These are phyloP conservation scores for Larimichthys polyactis DNA, from an alignment of 2,113 vertebrate genomes.

Conservation along the genomic window DNA sequence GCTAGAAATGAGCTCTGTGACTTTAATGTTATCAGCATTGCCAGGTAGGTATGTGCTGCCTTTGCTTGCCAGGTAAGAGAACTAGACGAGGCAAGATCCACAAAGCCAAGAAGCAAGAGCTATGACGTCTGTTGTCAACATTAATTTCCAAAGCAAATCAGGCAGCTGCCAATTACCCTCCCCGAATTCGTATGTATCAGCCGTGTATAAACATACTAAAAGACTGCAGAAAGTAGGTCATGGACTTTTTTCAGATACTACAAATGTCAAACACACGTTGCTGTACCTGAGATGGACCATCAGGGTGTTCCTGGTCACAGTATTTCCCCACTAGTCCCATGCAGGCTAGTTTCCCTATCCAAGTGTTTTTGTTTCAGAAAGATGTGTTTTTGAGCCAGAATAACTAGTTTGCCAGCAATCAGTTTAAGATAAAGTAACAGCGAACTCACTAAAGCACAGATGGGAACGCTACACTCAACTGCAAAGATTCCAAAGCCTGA, in stretches of 20 bases:
- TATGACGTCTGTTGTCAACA: slow-evolving; percentile 55
- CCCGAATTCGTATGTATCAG: slow-evolving; percentile 27
- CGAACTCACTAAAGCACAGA: slow-evolving; percentile 34
- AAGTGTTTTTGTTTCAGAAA: slow-evolving; percentile 57
- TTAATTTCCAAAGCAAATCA: slow-evolving; percentile 61
- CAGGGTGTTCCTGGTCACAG: slow-evolving; percentile 7
- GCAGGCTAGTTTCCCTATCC: slow-evolving; percentile 10
- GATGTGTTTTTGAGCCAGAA: slow-evolving; percentile 34
- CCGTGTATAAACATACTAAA: neutral
- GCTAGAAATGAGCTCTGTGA: slow-evolving; percentile 25
- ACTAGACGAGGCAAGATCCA: slow-evolving; percentile 72
- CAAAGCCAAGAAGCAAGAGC: slow-evolving; percentile 23
- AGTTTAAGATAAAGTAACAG: slow-evolving; percentile 51
- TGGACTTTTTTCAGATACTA: neutral
- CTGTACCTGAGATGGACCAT: slow-evolving; percentile 39
- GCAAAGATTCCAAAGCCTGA: slow-evolving; percentile 51
- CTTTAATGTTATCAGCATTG: slow-evolving; percentile 44
- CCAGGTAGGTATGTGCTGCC: slow-evolving; percentile 61
- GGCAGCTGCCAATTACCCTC: slow-evolving; percentile 37
- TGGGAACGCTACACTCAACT: slow-evolving; percentile 31
- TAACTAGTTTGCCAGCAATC: slow-evolving; percentile 45
- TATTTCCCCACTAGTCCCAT: slow-evolving; percentile 1
- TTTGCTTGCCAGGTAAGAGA: slow-evolving; percentile 52
- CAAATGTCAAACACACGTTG: neutral
- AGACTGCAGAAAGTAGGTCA: slow-evolving; percentile 36